Conservation (phyloP, 92 coral and sea anemone species). For the Parazoanthus atlanticus region DNA sequence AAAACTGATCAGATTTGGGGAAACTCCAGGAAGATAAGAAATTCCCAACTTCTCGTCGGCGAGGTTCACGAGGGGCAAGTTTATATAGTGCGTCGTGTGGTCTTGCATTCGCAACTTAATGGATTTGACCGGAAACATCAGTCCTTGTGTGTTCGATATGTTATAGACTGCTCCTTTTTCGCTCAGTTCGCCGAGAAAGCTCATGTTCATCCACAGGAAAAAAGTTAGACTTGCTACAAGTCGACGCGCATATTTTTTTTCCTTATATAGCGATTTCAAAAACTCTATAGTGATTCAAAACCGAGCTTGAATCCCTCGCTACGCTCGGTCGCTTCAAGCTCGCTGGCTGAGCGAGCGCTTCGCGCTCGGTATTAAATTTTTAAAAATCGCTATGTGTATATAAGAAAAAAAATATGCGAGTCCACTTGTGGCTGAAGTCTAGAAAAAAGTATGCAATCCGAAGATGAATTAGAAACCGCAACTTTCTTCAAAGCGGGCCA, state of each 20-base stretch:
- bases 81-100: constrained; percentile 87
- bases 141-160: constrained; percentile 59
- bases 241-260: constrained; percentile 76
- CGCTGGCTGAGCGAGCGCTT: too few species aligned
- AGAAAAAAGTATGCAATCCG: constrained; percentile 79
- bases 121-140: constrained; percentile 87
- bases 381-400: too few species aligned
- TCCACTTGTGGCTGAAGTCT: too few species aligned
- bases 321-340: too few species aligned
- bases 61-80: constrained; percentile 78
- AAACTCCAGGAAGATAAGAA: constrained; percentile 74
- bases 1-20: constrained; percentile 87
- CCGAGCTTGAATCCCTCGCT: too few species aligned
- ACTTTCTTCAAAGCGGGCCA: constrained; percentile 91
- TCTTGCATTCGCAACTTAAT: constrained; percentile 91
- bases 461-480: constrained; percentile 88
- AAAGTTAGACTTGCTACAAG: constrained; percentile 72
- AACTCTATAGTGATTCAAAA: too few species aligned
- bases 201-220: constrained; percentile 94
- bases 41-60: constrained; percentile 75
- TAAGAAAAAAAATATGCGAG: too few species aligned
- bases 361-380: too few species aligned
- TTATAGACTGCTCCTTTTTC: constrained; percentile 86
- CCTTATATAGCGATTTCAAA: too few species aligned
- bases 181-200: constrained; percentile 89